Percentiles rank a stretch among this genome's conserved stretches.
phyloP scores from a whole-genome alignment of 2,888 invertebrate species.

The Cyclophora albipunctata region DNA sequence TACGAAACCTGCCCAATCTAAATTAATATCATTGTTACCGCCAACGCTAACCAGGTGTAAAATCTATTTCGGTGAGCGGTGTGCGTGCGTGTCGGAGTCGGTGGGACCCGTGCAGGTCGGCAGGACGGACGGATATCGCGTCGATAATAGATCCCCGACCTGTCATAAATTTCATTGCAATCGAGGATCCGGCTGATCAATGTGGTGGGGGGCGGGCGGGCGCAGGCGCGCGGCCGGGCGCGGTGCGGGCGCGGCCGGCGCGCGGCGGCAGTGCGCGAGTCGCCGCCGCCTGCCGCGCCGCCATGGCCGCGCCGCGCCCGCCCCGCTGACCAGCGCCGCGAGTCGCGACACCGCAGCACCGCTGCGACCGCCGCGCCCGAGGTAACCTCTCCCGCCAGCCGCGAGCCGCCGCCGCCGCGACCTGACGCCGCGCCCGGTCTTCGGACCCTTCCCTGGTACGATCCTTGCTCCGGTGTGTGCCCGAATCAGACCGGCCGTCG shows the following conservation, averaged over 20 bases:
- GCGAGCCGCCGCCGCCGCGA: constrained; percentile 27
- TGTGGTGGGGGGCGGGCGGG: constrained; percentile 29
- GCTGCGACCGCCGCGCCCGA: constrained; percentile 28
- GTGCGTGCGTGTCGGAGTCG: constrained; percentile 34
- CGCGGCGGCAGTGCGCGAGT: constrained; percentile 57
- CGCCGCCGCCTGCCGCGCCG: constrained; percentile 54
- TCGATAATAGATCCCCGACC: constrained; percentile 67
- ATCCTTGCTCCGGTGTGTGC: constrained; percentile 35
- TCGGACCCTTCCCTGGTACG: constrained; percentile 38
- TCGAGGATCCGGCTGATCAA: constrained; percentile 70
- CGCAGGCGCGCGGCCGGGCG: constrained; percentile 26
- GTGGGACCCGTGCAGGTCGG: constrained; percentile 15
- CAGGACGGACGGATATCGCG: constrained; percentile 40
- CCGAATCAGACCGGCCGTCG: constrained; percentile 45
- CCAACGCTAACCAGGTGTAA: neutral
- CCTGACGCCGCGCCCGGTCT: constrained; percentile 42
- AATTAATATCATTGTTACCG: neutral
- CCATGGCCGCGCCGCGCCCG: constrained; percentile 64
- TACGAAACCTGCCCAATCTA: too few species aligned
- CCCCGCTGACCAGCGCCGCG: constrained; percentile 51
- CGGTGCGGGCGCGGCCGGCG: constrained; percentile 33
- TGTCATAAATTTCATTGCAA: constrained; percentile 72
- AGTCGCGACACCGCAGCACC: constrained; percentile 29
- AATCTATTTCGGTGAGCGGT: constrained; percentile 9
- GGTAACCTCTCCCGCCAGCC: constrained; percentile 13